Evolutionary conservation across 2,888 invertebrate genomes (phyloP).

Genomic region (Criorhina ranunculi): DNA sequence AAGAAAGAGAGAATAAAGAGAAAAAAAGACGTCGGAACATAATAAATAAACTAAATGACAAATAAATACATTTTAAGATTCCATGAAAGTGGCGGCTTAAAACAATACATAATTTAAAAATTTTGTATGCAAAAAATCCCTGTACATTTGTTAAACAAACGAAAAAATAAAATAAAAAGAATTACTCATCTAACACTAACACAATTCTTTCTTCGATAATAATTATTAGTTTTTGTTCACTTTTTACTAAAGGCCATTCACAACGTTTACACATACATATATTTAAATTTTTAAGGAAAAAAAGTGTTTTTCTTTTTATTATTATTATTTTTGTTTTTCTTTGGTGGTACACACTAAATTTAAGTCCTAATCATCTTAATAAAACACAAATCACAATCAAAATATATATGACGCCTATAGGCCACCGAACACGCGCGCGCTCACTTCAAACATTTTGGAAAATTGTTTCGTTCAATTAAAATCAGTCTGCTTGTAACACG

Average conservation of each 20-base stretch:
- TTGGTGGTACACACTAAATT: conserved; percentile 72
- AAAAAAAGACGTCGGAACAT: conserved; percentile 19
- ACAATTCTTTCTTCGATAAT: conserved; percentile 20
- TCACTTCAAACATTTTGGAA: conserved; percentile 37
- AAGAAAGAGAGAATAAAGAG: conserved; percentile 26
- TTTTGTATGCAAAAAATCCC: conserved; percentile 65
- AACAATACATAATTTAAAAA: conserved; percentile 6
- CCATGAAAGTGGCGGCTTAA: conserved; percentile 17
- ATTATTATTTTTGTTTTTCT: too few relatives aligned
- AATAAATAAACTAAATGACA: conserved; percentile 37
- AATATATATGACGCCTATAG: conserved; percentile 43
- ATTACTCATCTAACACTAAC: conserved; percentile 20
- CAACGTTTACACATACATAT: conserved; percentile 22
- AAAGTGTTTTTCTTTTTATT: conserved; percentile 9
- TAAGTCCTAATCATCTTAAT: conserved; percentile 57
- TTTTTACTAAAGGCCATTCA: conserved; percentile 47
- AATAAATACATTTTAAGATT: conserved; percentile 19
- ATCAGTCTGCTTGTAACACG: conserved; percentile 75
- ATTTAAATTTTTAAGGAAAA: conserved; percentile 51
- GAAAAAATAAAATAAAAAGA: conserved; percentile 3
- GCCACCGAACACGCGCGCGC: conserved; percentile 20
- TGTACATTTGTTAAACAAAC: conserved; percentile 50
- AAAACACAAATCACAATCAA: conserved; percentile 72
- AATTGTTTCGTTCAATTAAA: conserved; percentile 41
- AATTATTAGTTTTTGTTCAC: conserved; percentile 1